These are phyloP conservation scores for Melanocharis versteri DNA, from an alignment of 2,113 vertebrate species.

Conservation along the genomic window DNA sequence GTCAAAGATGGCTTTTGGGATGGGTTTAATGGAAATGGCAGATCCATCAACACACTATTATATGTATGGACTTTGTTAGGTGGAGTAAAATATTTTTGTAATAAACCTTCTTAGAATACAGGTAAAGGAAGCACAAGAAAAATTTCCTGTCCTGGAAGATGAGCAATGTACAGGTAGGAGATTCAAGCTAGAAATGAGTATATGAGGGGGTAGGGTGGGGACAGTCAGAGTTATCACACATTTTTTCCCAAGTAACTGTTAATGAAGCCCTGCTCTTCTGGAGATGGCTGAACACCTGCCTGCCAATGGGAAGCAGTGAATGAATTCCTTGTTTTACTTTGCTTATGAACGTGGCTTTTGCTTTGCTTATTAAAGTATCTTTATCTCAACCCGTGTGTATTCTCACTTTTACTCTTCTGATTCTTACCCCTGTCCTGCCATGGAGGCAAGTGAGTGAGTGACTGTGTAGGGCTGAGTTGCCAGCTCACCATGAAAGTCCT, in stretches of 20 bases:
- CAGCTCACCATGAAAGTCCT: not conserved
- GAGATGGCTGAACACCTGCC: not conserved
- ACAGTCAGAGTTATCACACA: not conserved
- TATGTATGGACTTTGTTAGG: not conserved
- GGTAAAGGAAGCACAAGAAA: not conserved
- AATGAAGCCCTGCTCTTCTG: not conserved
- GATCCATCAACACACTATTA: not conserved
- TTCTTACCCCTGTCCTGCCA: not conserved
- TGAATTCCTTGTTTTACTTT: not conserved
- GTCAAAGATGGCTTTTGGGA: not conserved
- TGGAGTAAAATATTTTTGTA: not conserved
- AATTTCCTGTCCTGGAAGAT: not conserved
- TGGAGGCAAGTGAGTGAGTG: not conserved
- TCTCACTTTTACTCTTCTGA: not conserved
- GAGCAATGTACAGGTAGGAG: rapidly evolving
- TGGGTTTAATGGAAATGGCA: not conserved
- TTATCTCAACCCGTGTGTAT: not conserved
- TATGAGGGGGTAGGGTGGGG: not conserved
- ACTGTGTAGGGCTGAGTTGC: not conserved
- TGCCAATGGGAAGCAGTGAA: not conserved
- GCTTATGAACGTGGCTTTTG: not conserved
- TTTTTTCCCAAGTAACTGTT: not conserved
- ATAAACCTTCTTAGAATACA: not conserved
- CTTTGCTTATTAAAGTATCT: not conserved
- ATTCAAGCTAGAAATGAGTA: not conserved